Conservation (phyloP, 2,113 vertebrate genomes). For the Menidia beryllina region DNA sequence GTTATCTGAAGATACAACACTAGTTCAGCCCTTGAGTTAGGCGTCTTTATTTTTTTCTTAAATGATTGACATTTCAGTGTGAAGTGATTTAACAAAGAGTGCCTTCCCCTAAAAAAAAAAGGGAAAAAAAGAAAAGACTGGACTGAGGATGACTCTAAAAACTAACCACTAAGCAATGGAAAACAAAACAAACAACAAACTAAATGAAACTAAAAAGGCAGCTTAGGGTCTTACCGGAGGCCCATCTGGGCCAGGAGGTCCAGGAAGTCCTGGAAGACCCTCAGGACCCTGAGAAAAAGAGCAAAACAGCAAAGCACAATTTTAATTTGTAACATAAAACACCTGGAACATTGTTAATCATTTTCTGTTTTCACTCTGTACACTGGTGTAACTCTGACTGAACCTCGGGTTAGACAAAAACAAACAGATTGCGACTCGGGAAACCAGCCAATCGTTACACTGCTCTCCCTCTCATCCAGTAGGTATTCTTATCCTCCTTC, state of each 20-base stretch:
- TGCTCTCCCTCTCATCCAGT: constrained; percentile 9
- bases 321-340: not conserved
- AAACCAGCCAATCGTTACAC: not conserved
- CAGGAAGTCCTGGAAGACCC: constrained; percentile 89
- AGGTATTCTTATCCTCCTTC: constrained; percentile 26
- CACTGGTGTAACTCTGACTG: not conserved
- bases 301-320: constrained; percentile 5
- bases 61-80: not conserved
- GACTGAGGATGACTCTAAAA: too few species aligned
- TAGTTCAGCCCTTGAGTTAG: not conserved
- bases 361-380: not conserved
- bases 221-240: constrained; percentile 86
- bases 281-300: constrained; percentile 85
- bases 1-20: not conserved
- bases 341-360: not conserved
- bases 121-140: not conserved
- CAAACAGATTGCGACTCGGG: constrained; percentile 35
- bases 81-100: not conserved
- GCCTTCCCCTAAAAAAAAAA: not conserved
- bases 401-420: not conserved
- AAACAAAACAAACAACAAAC: not conserved
- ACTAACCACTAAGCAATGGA: not conserved
- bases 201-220: too few species aligned
- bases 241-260: constrained; percentile 89
- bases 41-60: not conserved